phyloP scores from a whole-genome alignment of 1,140 invertebrate species.

The Eufriesea mexicana region DNA sequence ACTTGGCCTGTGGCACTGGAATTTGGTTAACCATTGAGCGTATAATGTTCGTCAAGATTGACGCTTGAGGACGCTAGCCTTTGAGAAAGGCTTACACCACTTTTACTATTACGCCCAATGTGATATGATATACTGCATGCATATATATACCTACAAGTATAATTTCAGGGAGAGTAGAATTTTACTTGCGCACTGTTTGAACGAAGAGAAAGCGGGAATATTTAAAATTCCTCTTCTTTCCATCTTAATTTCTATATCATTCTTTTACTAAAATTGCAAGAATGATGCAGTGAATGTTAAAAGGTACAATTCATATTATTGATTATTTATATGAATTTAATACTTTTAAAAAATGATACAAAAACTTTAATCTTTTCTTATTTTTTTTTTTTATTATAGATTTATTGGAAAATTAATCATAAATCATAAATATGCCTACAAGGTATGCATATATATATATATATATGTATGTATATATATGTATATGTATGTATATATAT shows the following conservation, averaged over 20 bases:
- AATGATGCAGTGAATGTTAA: neutral
- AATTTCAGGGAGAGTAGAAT: neutral
- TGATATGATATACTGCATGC: slow-evolving; percentile 2
- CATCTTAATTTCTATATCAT: neutral
- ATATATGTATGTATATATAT: too few species aligned
- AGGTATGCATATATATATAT: too few species aligned
- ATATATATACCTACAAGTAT: neutral
- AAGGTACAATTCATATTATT: neutral
- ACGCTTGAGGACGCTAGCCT: slow-evolving; percentile 46
- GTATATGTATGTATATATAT: neutral
- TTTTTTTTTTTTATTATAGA: neutral
- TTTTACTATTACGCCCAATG: slow-evolving; percentile 43
- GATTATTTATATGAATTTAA: neutral
- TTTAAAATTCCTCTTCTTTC: neutral
- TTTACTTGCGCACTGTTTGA: neutral
- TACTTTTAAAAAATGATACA: neutral
- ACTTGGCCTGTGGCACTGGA: slow-evolving; percentile 69
- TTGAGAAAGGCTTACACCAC: slow-evolving; percentile 23
- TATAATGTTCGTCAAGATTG: slow-evolving; percentile 27
- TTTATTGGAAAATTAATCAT: neutral
- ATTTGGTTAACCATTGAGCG: slow-evolving; percentile 75
- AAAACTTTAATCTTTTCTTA: neutral
- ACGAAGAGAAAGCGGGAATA: neutral
- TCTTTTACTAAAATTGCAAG: neutral
- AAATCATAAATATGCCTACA: neutral